Evolutionary conservation across 2,113 vertebrate species (phyloP), one percentile per base, ranked within the genome.

Genomic region (Pachyramphus minor): DNA sequence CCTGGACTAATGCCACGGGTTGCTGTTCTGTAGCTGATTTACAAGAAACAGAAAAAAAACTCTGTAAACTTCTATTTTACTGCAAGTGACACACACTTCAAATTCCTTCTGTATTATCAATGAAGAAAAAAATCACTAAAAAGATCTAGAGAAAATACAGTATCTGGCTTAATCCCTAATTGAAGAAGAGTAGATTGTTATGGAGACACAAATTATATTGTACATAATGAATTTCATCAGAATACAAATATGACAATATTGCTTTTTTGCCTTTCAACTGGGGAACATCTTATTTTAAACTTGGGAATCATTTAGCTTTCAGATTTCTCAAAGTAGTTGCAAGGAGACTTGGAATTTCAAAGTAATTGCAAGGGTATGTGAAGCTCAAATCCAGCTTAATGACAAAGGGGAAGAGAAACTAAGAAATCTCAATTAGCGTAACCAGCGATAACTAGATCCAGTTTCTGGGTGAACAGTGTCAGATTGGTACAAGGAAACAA

Each of bases 141-240:
- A 91, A 89, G 84, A 91, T 68, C 58, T 72, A 39, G 67, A 93
- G 52, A 62, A 95, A 93, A 84, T 63, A 76, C 53, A 50, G 58
- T 86, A 96, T 94, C 93, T 97, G 74, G 69, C 37, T 96, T 96
- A 97, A 95, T 96, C 92, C 60, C 89, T 97, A 97, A 96, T 91
- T 97, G 77, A 93, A 94, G 97, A 67, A 94, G 86, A 97, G 93
- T 97, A 96, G 97, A 94, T 97, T 95, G 80, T 96, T 97, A 88
- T 82, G 44, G 85, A 97, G 94, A 95, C 92, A 97, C 66, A 97
- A 96, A 97, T 96, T 97, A 95, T 92, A 93, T 90, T 93, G 89
- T 79, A 95, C 78, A 92, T 97, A 97, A 97, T 97, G 93, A 96
- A 97, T 96, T 97, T 98, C 88, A 95, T 97, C 97, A 97, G 96